These are phyloP conservation scores for Siniperca scherzeri DNA, from an alignment of 2,797 vertebrate species.

Conservation along the genomic window DNA sequence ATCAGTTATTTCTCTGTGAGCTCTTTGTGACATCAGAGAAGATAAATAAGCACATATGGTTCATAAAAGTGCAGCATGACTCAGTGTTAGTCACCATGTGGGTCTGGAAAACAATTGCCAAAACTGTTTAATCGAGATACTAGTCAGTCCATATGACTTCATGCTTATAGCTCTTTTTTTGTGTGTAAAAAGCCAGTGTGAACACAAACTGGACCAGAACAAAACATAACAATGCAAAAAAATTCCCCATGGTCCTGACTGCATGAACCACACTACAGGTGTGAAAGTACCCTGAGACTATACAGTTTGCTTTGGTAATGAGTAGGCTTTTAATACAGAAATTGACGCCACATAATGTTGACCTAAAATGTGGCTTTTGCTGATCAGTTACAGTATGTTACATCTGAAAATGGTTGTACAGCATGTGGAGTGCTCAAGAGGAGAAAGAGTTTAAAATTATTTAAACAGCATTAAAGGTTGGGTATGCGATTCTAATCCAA, in stretches of 20 bases:
- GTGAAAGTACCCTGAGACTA: background rate
- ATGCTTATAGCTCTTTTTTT: background rate
- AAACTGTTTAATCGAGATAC: background rate
- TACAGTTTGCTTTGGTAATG: background rate
- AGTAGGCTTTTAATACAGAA: background rate
- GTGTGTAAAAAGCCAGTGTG: background rate
- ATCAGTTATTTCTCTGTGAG: background rate
- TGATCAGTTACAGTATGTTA: background rate
- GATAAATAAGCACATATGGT: background rate
- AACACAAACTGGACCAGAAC: background rate
- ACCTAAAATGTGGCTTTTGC: background rate
- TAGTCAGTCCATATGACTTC: background rate
- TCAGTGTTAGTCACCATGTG: background rate
- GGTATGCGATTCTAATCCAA: too few relatives aligned
- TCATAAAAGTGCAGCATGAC: background rate
- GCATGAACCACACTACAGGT: background rate
- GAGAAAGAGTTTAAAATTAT: background rate
- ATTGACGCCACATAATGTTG: background rate
- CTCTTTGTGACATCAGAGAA: background rate
- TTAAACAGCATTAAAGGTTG: background rate
- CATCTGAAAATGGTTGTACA: background rate
- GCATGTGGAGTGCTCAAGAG: background rate
- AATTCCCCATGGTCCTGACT: background rate
- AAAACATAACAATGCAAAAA: background rate
- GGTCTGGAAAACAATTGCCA: background rate